Base-by-base conservation (phyloP, 2,888 invertebrate species). In the Timema cristinae region DNA sequence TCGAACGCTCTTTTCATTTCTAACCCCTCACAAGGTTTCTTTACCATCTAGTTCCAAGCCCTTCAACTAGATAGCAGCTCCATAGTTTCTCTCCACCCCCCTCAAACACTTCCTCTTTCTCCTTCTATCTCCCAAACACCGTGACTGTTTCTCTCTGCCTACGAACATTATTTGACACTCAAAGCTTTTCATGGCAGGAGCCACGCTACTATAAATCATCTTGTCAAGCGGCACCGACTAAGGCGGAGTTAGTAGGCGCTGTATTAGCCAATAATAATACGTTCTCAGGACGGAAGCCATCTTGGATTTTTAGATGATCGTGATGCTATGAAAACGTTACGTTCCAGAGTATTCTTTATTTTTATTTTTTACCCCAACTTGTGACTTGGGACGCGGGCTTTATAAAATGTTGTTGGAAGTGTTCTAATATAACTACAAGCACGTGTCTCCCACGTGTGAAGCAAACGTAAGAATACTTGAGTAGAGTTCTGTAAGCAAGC, bases 211-310 rank as follows among this genome's bases (percentile, higher is more conserved):
- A 86, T 86, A 83, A 82, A 85, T 86, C 85, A 86, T 85, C 82
- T 83, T 82, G 85, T 85, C 85, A 85, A 84, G 84, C 83, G 82
- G 83, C 82, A 83, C 81, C 32, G 83, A 82, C 83, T 82, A 83
- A 86, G 86, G 85, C 86, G 86, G 85, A 82, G 85, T 63, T 85
- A 81, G 81, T 84, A 51, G 82, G 82, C 83, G 82, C 83, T 82
- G 84, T 84, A 84, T 84, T 85, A 85, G 85, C 86, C 86, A 86
- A 86, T 86, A 86, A 86, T 86, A 85, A 84, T 84, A 83, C 83
- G 83, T 82, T 83, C 81, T 66, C 79, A 81, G 82, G 81, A 82
- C 81, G 82, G 85, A 81, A 82, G 85, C 86, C 86, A 86, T 86
- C 84, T 86, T 86, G 84, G 70, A 70, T 70, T 70, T 70, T 70